Percentiles rank a stretch among this genome's conserved stretches.
Evolutionary conservation across 1,140 invertebrate species (phyloP).

Genomic region (Drosophila lowei): DNA sequence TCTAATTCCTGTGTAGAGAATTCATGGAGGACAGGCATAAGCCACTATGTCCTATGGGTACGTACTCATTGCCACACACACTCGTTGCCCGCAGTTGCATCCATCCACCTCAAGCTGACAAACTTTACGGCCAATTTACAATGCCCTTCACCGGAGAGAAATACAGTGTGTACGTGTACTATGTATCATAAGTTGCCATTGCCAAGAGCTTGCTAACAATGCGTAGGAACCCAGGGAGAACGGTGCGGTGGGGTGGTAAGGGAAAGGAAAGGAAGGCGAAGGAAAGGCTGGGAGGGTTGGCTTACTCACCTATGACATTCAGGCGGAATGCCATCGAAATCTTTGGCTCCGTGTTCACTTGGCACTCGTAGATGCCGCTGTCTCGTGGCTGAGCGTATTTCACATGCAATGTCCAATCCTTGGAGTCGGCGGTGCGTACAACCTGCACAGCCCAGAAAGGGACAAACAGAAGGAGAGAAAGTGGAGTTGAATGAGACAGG

Average conservation of each 20-base stretch:
- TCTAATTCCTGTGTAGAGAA: constrained; percentile 1
- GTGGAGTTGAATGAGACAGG: background rate
- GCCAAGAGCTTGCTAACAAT: constrained; percentile 62
- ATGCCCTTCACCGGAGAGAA: constrained; percentile 10
- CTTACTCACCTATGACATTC: constrained; percentile 93
- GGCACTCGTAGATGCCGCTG: constrained; percentile 94
- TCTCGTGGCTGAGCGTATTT: constrained; percentile 94
- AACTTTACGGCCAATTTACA: constrained; percentile 69
- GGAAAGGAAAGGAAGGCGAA: background rate
- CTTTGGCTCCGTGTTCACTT: constrained; percentile 96
- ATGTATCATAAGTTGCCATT: constrained; percentile 40
- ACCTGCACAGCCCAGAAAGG: constrained; percentile 85
- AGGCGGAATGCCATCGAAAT: constrained; percentile 94
- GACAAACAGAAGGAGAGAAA: constrained; percentile 5
- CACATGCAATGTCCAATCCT: constrained; percentile 96
- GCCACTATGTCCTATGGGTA: constrained; percentile 33
- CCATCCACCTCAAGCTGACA: constrained; percentile 9
- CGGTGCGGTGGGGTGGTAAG: constrained; percentile 4
- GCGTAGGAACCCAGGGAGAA: constrained; percentile 33
- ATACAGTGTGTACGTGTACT: constrained; percentile 24
- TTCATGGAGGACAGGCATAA: constrained; percentile 19
- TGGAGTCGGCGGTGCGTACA: constrained; percentile 91
- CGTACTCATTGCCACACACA: background rate
- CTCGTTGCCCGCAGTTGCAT: background rate
- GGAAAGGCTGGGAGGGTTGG: background rate